Conservation (phyloP, 2,888 invertebrate genomes). For the Hirtodrosophila cameraria region DNA sequence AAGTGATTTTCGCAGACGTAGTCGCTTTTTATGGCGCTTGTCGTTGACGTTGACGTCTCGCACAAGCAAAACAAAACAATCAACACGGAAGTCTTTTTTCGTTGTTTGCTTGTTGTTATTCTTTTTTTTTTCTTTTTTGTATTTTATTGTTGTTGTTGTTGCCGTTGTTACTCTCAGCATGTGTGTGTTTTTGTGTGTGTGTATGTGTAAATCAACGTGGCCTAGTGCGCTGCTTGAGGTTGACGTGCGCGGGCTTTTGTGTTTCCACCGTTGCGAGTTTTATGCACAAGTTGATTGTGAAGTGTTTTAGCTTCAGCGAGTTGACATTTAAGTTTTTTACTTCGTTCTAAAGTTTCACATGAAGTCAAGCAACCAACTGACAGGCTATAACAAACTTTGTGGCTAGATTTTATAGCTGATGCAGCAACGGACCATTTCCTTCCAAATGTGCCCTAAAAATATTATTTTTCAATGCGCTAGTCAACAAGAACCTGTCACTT, state of each 20-base stretch:
- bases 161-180: not conserved
- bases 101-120: slow-evolving; percentile 57
- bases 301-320: slow-evolving; percentile 73
- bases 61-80: slow-evolving; percentile 74
- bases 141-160: slow-evolving; percentile 38
- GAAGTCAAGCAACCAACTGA: slow-evolving; percentile 27
- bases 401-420: slow-evolving; percentile 26
- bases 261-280: slow-evolving; percentile 61
- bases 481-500: too few relatives aligned
- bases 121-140: slow-evolving; percentile 28
- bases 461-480: not conserved
- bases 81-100: slow-evolving; percentile 75
- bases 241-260: slow-evolving; percentile 72
- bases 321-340: slow-evolving; percentile 69
- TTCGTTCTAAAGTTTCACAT: slow-evolving; percentile 24
- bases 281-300: slow-evolving; percentile 67
- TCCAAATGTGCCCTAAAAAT: slow-evolving; percentile 1
- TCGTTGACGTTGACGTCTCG: slow-evolving; percentile 52
- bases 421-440: slow-evolving; percentile 2
- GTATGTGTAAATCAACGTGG: slow-evolving; percentile 70
- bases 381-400: slow-evolving; percentile 24
- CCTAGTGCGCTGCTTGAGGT: slow-evolving; percentile 76
- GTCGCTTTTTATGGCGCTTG: slow-evolving; percentile 73
- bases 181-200: slow-evolving; percentile 23
- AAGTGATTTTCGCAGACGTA: slow-evolving; percentile 74